Base-by-base conservation (phyloP, 2,888 invertebrate genomes). In the Oxyteleia sp. region DNA sequence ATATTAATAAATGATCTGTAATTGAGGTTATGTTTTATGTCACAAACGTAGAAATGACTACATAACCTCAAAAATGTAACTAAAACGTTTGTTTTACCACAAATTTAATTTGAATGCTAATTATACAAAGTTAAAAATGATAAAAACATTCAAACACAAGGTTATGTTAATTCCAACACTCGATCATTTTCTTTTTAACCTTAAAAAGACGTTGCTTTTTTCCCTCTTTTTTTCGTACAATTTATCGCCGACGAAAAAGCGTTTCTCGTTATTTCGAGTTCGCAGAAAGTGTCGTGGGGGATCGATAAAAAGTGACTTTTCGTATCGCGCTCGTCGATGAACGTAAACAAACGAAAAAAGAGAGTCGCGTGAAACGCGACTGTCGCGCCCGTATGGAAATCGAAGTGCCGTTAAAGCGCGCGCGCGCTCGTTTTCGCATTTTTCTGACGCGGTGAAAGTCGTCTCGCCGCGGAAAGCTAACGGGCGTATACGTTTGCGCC, bases 361-460 rank as follows among this genome's bases (percentile, higher is more conserved):
- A 41, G 59, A 23, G 23, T 23, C 2, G 23, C 23, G 23, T 5
- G 23, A 23, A 23, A 23, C 23, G 23, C 23, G 23, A 23, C 5
- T 23, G 23, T 23, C 23, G 18, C n/a, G 43, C 0, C 38, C 45
- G 59, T 29, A 43, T 63, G 64, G 72, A 72, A 80, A 59, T 63
- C 51, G 38, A 4, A 20, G 32, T 26, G n/a, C 38, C 29, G 71
- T 47, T 49, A 20, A 49, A 49, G 75, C 57, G 68, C 68, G 61
- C 43, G 57, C 16, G 41, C 10, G 66, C 49, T 71, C 59, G 59
- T 80, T 80, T 64, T 71, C 72, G 53, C 69, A 78, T 80, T 80
- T 80, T 80, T 74, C 66, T 61, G 80, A 18, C 61, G 59, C 66
- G 80, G 80, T 80, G 80, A 80, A 80, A 80, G 80, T 80, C 59